A percentile compares a stretch with the other conserved stretches of the same genome.
phyloP scores from a whole-genome alignment of 2,113 vertebrate species.

The Hippocampus guttulatus region DNA sequence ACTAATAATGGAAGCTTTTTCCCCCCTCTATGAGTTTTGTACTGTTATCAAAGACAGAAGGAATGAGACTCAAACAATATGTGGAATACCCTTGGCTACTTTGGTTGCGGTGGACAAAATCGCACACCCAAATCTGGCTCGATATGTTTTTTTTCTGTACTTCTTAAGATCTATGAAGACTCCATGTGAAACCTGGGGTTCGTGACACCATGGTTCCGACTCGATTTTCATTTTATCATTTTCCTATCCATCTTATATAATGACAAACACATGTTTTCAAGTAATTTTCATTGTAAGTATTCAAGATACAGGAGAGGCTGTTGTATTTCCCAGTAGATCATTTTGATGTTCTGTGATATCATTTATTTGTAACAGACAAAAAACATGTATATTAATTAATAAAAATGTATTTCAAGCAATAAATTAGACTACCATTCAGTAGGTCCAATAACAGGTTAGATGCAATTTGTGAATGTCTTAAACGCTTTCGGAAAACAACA shows the following conservation, averaged over 20 bases:
- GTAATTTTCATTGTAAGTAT: constrained; percentile 56
- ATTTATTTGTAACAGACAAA: constrained; percentile 69
- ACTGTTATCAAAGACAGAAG: neutral
- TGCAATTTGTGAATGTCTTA: neutral
- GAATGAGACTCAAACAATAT: constrained; percentile 9
- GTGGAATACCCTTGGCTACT: constrained; percentile 17
- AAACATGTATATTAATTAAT: constrained; percentile 70
- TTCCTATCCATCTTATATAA: constrained; percentile 67
- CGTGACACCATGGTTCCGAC: constrained; percentile 42
- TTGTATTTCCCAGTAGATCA: constrained; percentile 54
- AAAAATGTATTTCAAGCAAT: constrained; percentile 60
- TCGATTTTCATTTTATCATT: constrained; percentile 40
- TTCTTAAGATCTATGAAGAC: constrained; percentile 7
- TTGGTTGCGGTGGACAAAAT: constrained; percentile 24
- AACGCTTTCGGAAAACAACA: neutral
- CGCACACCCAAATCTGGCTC: constrained; percentile 22
- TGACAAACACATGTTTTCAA: constrained; percentile 51
- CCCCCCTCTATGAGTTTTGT: neutral
- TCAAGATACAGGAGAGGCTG: constrained; percentile 58
- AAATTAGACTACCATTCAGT: constrained; percentile 35
- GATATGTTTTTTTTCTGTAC: neutral
- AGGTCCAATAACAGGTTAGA: neutral
- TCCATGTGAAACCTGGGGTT: neutral
- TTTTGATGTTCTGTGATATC: constrained; percentile 61
- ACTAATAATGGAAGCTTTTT: constrained; percentile 24